These are phyloP conservation scores for Tautogolabrus adspersus DNA, from an alignment of 2,113 vertebrate species.

Conservation along the genomic window DNA sequence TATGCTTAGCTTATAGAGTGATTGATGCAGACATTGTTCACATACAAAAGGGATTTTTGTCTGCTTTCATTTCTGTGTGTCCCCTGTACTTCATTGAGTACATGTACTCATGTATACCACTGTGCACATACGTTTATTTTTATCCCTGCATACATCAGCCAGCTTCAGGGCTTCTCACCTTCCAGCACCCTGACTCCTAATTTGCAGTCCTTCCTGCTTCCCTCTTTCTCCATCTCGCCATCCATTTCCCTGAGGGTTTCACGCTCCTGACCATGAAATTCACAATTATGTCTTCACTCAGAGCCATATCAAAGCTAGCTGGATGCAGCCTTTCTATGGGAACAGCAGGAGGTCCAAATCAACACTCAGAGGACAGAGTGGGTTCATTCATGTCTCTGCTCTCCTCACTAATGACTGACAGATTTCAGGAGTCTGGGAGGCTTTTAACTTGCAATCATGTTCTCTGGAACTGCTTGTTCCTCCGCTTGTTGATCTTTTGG, in stretches of 20 bases:
- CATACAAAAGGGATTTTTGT: not conserved
- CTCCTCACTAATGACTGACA: constrained; percentile 71
- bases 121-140: not conserved
- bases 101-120: no score
- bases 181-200: constrained; percentile 54
- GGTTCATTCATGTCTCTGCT: constrained; percentile 41
- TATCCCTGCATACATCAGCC: constrained; percentile 10
- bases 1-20: constrained; percentile 61
- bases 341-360: constrained; percentile 70
- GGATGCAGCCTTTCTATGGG: constrained; percentile 63
- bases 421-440: constrained; percentile 37
- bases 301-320: constrained; percentile 65
- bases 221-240: constrained; percentile 50
- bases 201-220: constrained; percentile 58
- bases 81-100: not conserved
- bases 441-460: no score
- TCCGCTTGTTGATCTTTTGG: no score
- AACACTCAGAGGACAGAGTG: constrained; percentile 55
- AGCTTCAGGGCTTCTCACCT: constrained; percentile 41
- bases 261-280: constrained; percentile 81
- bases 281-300: constrained; percentile 84
- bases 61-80: not conserved
- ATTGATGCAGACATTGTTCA: constrained; percentile 72
- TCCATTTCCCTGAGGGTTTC: constrained; percentile 75
- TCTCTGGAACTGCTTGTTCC: no score